Conservation (phyloP, 2,113 vertebrate genomes). For the Puntigrus tetrazona region DNA sequence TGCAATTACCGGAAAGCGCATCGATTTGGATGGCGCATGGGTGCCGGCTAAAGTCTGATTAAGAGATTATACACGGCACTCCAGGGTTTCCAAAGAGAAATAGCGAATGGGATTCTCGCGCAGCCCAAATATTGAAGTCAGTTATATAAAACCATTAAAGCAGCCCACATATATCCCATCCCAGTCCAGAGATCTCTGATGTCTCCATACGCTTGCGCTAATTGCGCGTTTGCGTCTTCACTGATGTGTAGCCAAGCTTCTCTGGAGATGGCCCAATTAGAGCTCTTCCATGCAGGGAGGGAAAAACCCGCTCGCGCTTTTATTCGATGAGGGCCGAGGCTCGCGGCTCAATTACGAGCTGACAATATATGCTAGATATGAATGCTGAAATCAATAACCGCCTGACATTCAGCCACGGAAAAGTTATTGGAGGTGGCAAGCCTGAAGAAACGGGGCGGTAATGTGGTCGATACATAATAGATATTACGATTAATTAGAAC, state of each 20-base stretch:
- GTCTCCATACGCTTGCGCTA: constrained; percentile 62
- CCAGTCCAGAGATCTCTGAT: constrained; percentile 39
- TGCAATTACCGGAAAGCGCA: constrained; percentile 67
- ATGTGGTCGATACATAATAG: constrained; percentile 11
- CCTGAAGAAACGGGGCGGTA: not conserved
- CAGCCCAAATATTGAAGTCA: constrained; percentile 36
- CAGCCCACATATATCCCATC: constrained; percentile 27
- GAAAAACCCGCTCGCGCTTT: constrained; percentile 4
- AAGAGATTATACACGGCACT: constrained; percentile 63
- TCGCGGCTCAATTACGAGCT: constrained; percentile 35
- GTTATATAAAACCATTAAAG: constrained; percentile 56
- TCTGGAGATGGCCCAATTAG: constrained; percentile 70
- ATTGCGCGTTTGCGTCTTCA: constrained; percentile 65
- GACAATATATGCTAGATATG: constrained; percentile 15
- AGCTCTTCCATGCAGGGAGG: constrained; percentile 59
- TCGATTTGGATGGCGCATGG: constrained; percentile 59
- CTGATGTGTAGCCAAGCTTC: constrained; percentile 65
- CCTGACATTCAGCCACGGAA: constrained; percentile 19
- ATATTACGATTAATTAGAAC: not conserved
- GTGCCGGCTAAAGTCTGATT: constrained; percentile 63
- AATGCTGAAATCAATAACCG: constrained; percentile 15
- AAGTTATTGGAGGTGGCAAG: not conserved
- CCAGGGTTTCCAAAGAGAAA: constrained; percentile 50
- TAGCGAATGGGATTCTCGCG: not conserved
- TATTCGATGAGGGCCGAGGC: constrained; percentile 5